phyloP scores from a whole-genome alignment of 2,888 invertebrate species.

The Drosophila sordidula region DNA sequence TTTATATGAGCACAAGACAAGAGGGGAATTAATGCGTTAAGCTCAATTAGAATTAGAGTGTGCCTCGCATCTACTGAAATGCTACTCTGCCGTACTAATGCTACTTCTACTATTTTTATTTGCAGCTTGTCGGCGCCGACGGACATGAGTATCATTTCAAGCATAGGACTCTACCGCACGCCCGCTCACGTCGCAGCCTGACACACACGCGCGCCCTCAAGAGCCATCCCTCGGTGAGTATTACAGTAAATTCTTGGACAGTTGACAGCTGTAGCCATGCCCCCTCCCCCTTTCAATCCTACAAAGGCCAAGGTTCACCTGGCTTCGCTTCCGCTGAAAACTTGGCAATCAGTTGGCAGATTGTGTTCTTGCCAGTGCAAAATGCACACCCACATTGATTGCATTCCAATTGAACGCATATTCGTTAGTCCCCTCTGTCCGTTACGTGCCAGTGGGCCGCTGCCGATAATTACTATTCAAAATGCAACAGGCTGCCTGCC shows the following conservation, averaged over 20 bases:
- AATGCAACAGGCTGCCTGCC: conserved; percentile 33
- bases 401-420: conserved; percentile 38
- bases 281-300: background rate
- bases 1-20: conserved; percentile 29
- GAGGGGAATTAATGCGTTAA: conserved; percentile 64
- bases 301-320: conserved; percentile 52
- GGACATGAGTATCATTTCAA: conserved; percentile 97
- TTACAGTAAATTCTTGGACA: conserved; percentile 19
- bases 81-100: background rate
- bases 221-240: conserved; percentile 95
- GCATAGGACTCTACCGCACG: conserved; percentile 95
- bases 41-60: conserved; percentile 63
- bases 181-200: conserved; percentile 94
- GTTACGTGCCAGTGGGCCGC: conserved; percentile 57
- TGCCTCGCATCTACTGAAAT: conserved; percentile 44
- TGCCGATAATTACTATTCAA: conserved; percentile 57
- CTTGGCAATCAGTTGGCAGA: conserved; percentile 38
- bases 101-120: conserved; percentile 55
- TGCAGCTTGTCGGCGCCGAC: conserved; percentile 93
- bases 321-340: conserved; percentile 21
- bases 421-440: conserved; percentile 10
- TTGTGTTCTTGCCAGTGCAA: conserved; percentile 19
- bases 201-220: conserved; percentile 92
- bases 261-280: conserved; percentile 5
- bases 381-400: conserved; percentile 48